Evolutionary conservation across 1,140 invertebrate species (phyloP), one percentile per base, ranked within the genome.

Genomic region (Euura saliciscinereae): DNA sequence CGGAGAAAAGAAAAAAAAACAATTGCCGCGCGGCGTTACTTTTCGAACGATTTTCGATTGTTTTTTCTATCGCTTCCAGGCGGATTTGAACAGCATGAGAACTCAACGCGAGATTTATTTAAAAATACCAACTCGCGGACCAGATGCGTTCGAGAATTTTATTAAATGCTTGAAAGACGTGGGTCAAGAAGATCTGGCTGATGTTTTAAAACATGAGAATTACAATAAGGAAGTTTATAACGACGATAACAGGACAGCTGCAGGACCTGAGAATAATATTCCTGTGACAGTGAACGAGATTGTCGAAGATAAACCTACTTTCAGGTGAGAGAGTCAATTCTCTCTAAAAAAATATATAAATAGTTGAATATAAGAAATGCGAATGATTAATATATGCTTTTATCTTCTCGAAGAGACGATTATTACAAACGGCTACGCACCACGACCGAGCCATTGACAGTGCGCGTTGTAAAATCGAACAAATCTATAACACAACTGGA

Each of bases 401-500:
- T 28, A 28, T 28, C 28, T 28, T 28, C 28, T 28, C 1, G 75
- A 28, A 75, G 79, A 68, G 80, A 82, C 46, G 46, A 79, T 42
- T 81, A 79, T 65, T 73, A 76, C 70, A 75, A 72, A 28, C 74
- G 75, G 65, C 76, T 85, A 68, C 69, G 76, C 65, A 68, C 43
- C 7, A 46, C 76, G 0, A 42, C 77, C 0, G 51, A 77, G 65
- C 78, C 79, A 6, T 66, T 87, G 65, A 45, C 68, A 43, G 80
- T 87, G 8, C 72, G 77, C 71, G 82, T 89, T 8, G 70, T n/a
- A 65, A 85, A 84, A 78, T 75, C 87, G 28, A 80, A 73, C 43
- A 51, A 68, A 72, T 88, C 87, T 75, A 76, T 75, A n/a, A 83
- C 84, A 73, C 66, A 70, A 1, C 79, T 78, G 28, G 73, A 77